phyloP scores from a whole-genome alignment of 2,797 vertebrate genomes.

The Oryzias sinensis region DNA sequence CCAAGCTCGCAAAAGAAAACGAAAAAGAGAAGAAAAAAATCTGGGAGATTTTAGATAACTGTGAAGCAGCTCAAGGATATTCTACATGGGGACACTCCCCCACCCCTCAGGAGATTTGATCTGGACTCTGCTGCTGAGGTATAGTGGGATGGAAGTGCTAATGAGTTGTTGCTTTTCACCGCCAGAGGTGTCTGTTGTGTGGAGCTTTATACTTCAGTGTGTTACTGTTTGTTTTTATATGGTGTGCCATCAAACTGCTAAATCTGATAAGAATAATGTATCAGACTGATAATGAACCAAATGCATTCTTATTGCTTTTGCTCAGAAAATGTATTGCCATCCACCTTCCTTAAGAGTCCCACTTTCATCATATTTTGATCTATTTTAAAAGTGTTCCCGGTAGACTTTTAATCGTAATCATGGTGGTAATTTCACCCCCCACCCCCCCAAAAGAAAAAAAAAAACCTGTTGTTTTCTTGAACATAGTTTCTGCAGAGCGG shows the following conservation, averaged over 20 bases:
- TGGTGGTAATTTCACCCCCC: too few relatives aligned
- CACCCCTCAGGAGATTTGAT: slow-evolving; percentile 69
- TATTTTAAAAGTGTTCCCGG: too few relatives aligned
- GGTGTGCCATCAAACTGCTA: slow-evolving; percentile 1
- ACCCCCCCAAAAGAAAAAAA: too few relatives aligned
- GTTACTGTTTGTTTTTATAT: slow-evolving; percentile 25
- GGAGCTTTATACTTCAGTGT: slow-evolving; percentile 36
- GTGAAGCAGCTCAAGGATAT: slow-evolving; percentile 79
- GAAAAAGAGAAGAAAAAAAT: slow-evolving; percentile 35
- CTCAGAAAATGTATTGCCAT: not conserved
- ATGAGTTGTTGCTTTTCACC: slow-evolving; percentile 79
- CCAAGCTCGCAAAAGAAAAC: slow-evolving; percentile 42
- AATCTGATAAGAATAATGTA: not conserved
- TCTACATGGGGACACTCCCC: slow-evolving; percentile 71
- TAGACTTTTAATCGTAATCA: too few relatives aligned
- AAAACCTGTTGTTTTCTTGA: too few relatives aligned
- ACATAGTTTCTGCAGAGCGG: too few relatives aligned
- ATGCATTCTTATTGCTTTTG: not conserved
- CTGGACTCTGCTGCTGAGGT: slow-evolving; percentile 72
- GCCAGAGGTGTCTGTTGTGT: slow-evolving; percentile 60
- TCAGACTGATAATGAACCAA: not conserved
- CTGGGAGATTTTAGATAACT: slow-evolving; percentile 69
- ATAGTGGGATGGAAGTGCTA: slow-evolving; percentile 75
- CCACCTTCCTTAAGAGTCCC: too few relatives aligned
- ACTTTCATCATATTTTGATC: too few relatives aligned